These are phyloP conservation scores for Propithecus coquereli DNA, from an alignment of 2,113 vertebrate genomes.

Conservation along the genomic window DNA sequence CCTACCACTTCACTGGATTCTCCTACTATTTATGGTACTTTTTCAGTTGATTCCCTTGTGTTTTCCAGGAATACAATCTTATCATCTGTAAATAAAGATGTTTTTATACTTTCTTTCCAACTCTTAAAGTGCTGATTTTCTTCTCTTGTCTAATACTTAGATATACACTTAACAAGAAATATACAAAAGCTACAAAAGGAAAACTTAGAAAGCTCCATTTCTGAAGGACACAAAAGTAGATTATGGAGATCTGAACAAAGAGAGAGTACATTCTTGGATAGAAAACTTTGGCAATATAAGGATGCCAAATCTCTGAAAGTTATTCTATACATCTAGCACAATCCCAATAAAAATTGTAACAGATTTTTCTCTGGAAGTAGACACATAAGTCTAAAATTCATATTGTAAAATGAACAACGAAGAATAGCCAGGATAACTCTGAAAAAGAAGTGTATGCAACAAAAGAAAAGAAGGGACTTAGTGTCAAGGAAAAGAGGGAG, in stretches of 20 bases:
- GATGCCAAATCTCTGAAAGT: not conserved
- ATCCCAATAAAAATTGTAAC: not conserved
- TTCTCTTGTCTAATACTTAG: not conserved
- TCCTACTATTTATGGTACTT: not conserved
- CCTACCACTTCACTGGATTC: not conserved
- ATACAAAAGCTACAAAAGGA: not conserved
- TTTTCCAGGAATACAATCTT: not conserved
- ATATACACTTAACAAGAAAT: slow-evolving; percentile 14
- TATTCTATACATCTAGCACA: not conserved
- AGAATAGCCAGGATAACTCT: not conserved
- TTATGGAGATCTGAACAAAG: not conserved
- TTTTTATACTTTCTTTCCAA: not conserved
- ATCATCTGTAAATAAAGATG: slow-evolving; percentile 4
- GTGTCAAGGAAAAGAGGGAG: not conserved
- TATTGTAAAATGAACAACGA: not conserved
- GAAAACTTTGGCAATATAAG: not conserved
- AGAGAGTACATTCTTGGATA: not conserved
- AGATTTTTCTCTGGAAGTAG: not conserved
- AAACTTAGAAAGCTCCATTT: slow-evolving; percentile 14
- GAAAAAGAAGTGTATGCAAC: not conserved
- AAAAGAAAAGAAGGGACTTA: not conserved
- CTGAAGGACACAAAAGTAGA: not conserved
- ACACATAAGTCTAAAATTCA: not conserved
- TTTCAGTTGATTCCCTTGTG: not conserved
- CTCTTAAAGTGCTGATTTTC: not conserved